Evolutionary conservation across 2,113 vertebrate genomes (phyloP), one percentile per base, ranked within the genome.

Genomic region (Thomomys bottae): DNA sequence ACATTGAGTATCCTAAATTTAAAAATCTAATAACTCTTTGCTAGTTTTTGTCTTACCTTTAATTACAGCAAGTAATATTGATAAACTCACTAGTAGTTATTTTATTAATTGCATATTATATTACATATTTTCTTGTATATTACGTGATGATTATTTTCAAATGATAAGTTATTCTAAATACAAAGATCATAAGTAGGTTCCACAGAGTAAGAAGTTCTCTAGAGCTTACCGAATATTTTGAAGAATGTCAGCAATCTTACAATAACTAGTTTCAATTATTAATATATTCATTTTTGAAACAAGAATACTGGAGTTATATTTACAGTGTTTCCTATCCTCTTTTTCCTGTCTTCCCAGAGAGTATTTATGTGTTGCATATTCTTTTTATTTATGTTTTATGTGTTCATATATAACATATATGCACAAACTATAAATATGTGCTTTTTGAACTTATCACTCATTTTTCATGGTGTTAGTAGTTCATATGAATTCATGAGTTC

Each of bases 131-230:
- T 3, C 83, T 57, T 87, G 14, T 49, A 2, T 34, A 85, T 80
- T 63, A 5, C 76, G 72, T 2, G 81, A 12, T 85, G 49, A 84
- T 67, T 82, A 68, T 84, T 88, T 96, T 91, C 17, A 85, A 87
- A 70, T 83, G 54, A 57, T 0, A 90, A 87, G 54, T 93, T 61
- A 89, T 64, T 85, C 91, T 63, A 76, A 89, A 68, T 11, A 30
- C 68, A 45, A 81, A 32, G 8, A 73, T 81, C 10, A 67, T 45
- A 82, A 91, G 42, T 75, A 89, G 83, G 1, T 1, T 42, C 38
- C 0, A 63, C 4, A 61, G 18, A 93, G 90, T n/a, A 80, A 57
- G 18, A 66, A 83, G 15, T 1, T 2, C 8, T 67, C n/a, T 3
- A 45, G 20, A 91, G 76, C 3, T 34, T 24, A 86, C 32, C 6